phyloP scores from a whole-genome alignment of 2,888 invertebrate species.

The Leucozona laternaria region DNA sequence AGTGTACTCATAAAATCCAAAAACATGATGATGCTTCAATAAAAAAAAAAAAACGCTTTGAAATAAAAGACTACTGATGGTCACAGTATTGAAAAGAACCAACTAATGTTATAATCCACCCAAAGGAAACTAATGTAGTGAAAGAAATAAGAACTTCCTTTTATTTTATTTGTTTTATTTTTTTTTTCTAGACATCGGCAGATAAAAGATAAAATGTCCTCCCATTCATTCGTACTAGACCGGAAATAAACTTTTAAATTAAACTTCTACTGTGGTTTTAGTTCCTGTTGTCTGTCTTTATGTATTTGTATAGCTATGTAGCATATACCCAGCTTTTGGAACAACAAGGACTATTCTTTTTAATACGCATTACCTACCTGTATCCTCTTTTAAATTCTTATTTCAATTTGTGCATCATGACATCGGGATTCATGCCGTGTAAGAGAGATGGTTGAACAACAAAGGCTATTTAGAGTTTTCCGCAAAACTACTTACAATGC shows the following conservation, averaged over 20 bases:
- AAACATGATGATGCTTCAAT: background rate
- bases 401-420: constrained; percentile 27
- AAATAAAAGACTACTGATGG: background rate
- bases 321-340: background rate
- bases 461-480: constrained; percentile 53
- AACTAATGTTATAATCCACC: background rate
- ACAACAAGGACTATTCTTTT: background rate
- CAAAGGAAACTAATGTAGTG: background rate
- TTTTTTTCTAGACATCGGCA: background rate
- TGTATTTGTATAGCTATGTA: background rate
- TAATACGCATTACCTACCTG: background rate
- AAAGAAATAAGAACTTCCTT: too few relatives aligned
- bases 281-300: background rate
- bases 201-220: background rate
- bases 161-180: too few relatives aligned
- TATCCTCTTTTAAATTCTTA: constrained; percentile 21
- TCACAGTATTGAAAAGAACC: background rate
- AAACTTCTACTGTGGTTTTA: constrained; percentile 14
- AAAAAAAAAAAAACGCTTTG: background rate
- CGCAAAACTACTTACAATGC: constrained; percentile 68
- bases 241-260: constrained; percentile 26
- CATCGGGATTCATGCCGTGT: constrained; percentile 3
- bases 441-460: constrained; percentile 41
- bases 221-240: background rate
- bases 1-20: background rate